A percentile compares a stretch with the other conserved stretches of the same genome.
Evolutionary conservation across 2,888 invertebrate species (phyloP).

Genomic region (Germaria angustata): DNA sequence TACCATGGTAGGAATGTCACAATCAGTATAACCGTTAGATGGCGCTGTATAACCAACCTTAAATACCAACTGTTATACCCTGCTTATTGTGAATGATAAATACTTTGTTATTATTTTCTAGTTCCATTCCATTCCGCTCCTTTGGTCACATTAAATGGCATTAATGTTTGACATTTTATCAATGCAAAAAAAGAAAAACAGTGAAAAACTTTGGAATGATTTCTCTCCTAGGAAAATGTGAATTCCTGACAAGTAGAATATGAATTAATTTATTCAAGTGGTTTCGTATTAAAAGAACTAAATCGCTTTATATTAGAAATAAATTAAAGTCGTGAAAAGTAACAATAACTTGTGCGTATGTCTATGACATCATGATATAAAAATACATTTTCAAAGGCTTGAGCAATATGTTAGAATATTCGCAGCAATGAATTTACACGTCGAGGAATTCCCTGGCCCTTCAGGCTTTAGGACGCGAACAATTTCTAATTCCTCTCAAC

Average conservation of each 20-base stretch:
- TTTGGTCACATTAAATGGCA: constrained; percentile 9
- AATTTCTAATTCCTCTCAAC: constrained; percentile 42
- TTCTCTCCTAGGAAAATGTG: neutral
- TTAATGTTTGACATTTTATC: constrained; percentile 35
- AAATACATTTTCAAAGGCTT: neutral
- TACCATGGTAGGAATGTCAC: no score
- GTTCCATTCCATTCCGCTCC: neutral
- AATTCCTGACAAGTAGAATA: constrained; percentile 21
- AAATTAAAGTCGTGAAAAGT: neutral
- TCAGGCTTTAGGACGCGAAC: constrained; percentile 8
- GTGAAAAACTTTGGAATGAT: neutral
- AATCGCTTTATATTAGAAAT: neutral
- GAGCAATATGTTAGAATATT: neutral
- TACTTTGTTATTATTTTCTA: neutral
- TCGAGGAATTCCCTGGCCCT: neutral
- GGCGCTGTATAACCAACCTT: no score
- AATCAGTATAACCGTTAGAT: neutral
- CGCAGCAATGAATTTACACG: constrained; percentile 10
- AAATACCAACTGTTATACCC: neutral
- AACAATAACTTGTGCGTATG: neutral
- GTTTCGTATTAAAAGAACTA: neutral
- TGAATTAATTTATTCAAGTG: neutral
- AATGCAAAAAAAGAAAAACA: neutral
- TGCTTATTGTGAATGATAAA: neutral
- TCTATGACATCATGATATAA: constrained; percentile 10